Evolutionary conservation across 2,797 vertebrate species (phyloP).

Genomic region (Tachyglossus aculeatus): DNA sequence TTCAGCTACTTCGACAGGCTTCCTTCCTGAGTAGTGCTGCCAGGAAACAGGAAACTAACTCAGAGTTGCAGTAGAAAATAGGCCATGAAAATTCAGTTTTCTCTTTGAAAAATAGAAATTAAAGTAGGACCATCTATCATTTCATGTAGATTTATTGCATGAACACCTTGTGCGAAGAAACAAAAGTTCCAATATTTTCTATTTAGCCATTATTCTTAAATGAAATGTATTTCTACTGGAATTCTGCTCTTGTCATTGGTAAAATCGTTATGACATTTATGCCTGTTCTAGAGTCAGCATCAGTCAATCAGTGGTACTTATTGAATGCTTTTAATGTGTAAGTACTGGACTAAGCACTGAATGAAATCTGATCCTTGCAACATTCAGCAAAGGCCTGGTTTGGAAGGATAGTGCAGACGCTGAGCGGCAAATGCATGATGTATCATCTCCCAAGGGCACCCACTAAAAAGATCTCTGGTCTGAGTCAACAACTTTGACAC

Average conservation of each 20-base stretch:
- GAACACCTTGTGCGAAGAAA: conserved; percentile 2
- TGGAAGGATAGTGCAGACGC: no score
- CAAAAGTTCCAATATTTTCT: not conserved
- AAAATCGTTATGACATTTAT: not conserved
- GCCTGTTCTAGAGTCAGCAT: not conserved
- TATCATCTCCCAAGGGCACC: no score
- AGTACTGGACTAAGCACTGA: no score
- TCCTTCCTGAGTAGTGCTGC: not conserved
- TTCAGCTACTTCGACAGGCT: conserved; percentile 12
- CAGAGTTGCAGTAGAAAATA: not conserved
- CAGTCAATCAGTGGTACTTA: no score
- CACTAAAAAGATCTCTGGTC: no score
- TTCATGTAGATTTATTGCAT: not conserved
- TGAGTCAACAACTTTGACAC: no score
- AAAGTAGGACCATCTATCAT: conserved; percentile 11
- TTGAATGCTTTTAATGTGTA: no score
- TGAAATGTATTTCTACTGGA: conserved; percentile 5
- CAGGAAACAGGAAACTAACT: not conserved
- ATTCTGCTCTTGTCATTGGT: conserved; percentile 2
- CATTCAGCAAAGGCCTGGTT: no score
- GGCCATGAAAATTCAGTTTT: not conserved
- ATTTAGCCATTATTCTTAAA: conserved; percentile 16
- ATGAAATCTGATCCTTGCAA: no score
- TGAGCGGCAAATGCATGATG: no score
- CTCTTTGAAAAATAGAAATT: not conserved